Evolutionary conservation across 2,797 vertebrate species (phyloP).

Genomic region (Furcifer pardalis): DNA sequence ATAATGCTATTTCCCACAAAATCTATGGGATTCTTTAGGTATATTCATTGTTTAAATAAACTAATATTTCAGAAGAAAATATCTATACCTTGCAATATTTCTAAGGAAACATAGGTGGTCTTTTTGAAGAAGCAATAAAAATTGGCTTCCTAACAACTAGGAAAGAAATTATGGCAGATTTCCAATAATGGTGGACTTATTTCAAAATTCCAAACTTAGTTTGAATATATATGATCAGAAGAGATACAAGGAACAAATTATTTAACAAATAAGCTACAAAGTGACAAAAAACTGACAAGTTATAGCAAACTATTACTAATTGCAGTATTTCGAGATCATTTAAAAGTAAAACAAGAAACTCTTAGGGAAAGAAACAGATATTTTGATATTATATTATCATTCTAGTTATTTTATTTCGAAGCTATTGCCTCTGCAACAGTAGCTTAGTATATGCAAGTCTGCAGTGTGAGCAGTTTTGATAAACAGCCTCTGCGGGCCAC

Average conservation of each 20-base stretch:
- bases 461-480: slow-evolving; percentile 85
- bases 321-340: slow-evolving; percentile 51
- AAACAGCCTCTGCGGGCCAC: slow-evolving; percentile 86
- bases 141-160: background rate
- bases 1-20: background rate
- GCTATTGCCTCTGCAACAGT: slow-evolving; percentile 78
- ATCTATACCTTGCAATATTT: background rate
- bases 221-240: background rate
- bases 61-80: background rate
- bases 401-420: slow-evolving; percentile 63
- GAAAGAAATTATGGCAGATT: background rate
- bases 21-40: background rate
- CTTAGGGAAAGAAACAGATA: slow-evolving; percentile 60
- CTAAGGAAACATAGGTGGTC: background rate
- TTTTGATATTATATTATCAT: slow-evolving; percentile 56
- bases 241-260: background rate
- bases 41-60: slow-evolving; percentile 8
- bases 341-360: slow-evolving; percentile 75
- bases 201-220: background rate
- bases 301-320: background rate
- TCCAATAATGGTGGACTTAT: background rate
- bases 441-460: slow-evolving; percentile 80
- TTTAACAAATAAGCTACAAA: background rate
- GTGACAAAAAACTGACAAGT: accelerated
- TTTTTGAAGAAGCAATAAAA: slow-evolving; percentile 11